A percentile compares a stretch with the other conserved stretches of the same genome.
Evolutionary conservation across 2,888 invertebrate species (phyloP).

Genomic region (Cerastoderma edule): DNA sequence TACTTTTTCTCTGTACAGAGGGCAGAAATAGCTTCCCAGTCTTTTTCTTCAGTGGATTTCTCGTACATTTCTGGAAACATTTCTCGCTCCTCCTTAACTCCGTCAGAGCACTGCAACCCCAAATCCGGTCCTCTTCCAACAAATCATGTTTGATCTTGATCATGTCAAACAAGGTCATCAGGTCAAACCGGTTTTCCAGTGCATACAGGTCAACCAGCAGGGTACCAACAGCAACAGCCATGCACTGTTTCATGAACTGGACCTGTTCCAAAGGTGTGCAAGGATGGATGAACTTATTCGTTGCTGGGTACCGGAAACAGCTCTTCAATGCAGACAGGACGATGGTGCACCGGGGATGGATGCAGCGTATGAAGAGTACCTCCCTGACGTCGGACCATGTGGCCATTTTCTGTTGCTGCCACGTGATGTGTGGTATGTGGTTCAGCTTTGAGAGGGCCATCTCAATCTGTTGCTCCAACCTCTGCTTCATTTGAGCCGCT

Average conservation of each 20-base stretch:
- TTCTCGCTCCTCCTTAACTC: background rate
- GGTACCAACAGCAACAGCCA: conserved; percentile 64
- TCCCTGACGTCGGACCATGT: conserved; percentile 70
- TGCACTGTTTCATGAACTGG: conserved; percentile 62
- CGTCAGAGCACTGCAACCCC: background rate
- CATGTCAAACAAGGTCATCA: conserved; percentile 55
- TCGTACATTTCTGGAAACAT: background rate
- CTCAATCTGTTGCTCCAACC: conserved; percentile 31
- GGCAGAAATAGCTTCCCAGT: conserved; percentile 13
- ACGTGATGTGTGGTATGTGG: conserved; percentile 55
- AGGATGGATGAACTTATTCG: conserved; percentile 52
- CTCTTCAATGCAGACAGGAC: conserved; percentile 63
- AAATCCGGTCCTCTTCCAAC: conserved; percentile 28
- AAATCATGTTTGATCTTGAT: conserved; percentile 56
- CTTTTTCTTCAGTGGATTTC: background rate
- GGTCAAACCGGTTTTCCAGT: conserved; percentile 34
- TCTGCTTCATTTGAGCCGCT: conserved; percentile 5
- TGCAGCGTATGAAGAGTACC: conserved; percentile 64
- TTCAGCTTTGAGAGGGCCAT: conserved; percentile 45
- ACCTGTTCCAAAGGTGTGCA: conserved; percentile 65
- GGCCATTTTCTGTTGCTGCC: conserved; percentile 49
- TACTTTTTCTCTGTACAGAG: background rate
- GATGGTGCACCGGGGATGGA: conserved; percentile 58
- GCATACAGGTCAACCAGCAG: conserved; percentile 61
- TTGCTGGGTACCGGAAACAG: conserved; percentile 55